phyloP scores from a whole-genome alignment of 2,113 vertebrate species.

The Onychostruthus taczanowskii region DNA sequence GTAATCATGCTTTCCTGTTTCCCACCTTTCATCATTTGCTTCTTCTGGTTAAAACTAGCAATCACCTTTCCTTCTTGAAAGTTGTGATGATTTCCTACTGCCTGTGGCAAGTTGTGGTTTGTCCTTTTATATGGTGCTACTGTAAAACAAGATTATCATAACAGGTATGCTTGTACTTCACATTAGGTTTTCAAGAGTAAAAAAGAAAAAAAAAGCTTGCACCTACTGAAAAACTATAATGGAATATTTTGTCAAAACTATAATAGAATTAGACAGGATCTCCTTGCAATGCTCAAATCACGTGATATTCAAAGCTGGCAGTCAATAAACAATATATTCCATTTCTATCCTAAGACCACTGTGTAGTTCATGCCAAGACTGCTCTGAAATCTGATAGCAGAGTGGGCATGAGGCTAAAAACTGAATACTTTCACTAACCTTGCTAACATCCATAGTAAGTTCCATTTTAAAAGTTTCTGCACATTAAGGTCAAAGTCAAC shows the following conservation, averaged over 20 bases:
- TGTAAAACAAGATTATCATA: background rate
- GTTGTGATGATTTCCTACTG: background rate
- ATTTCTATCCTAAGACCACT: background rate
- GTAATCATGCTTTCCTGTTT: background rate
- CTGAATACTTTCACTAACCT: background rate
- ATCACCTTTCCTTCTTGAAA: background rate
- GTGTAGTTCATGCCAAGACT: background rate
- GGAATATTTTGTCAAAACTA: background rate
- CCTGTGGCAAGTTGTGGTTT: background rate
- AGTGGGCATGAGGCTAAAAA: background rate
- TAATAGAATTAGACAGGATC: background rate
- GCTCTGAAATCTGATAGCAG: background rate
- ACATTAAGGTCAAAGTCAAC: background rate
- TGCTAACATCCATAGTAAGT: background rate
- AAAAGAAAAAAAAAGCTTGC: background rate
- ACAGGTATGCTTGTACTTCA: background rate
- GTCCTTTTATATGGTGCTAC: background rate
- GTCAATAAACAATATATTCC: background rate
- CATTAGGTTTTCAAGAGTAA: background rate
- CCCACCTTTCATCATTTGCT: background rate
- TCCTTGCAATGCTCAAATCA: background rate
- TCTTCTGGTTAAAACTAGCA: background rate
- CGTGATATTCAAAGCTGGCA: accelerated
- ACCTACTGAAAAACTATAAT: background rate
- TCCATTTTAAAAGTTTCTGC: background rate